Evolutionary conservation across 1,140 invertebrate species (phyloP), one percentile per base, ranked within the genome.

Genomic region (Holcopasites calliopsidis): DNA sequence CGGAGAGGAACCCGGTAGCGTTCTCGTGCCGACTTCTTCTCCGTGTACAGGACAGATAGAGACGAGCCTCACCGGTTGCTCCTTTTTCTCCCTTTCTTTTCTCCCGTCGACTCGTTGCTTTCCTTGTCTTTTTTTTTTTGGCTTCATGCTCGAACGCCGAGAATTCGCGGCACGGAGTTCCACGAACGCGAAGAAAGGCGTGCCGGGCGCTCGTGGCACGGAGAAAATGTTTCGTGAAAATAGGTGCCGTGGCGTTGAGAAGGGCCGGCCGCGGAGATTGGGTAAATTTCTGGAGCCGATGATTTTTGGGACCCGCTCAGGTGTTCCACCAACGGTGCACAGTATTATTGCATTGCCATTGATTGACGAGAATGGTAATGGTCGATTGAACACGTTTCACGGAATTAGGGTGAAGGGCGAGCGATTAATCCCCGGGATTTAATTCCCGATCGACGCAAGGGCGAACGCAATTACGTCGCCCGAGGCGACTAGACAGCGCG

Each of bases 1-100:
- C 38, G 18, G 26, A 23, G 64, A 66, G 64, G 64, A 69, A 71
- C 68, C 71, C 71, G 71, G 71, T 74, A 74, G 71, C 71, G 40
- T 74, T 66, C 66, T 74, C 62, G 50, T 66, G 40, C 62, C 52
- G 58, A 57, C 31, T 33, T n/a, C n/a, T n/a, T n/a, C 35, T 21
- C 18, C 3, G 28, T 49, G 47, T 40, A 26, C 21, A 28, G 61
- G 64, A 42, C 71, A 33, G 60, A 54, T 73, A 33, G 60, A 73
- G 38, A 73, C 35, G 42, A 18, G 62, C 52, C 44, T 66, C 33
- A 26, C 18, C 18, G 60, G 10, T 26, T 31, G 4, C 2, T 44
- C 13, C n/a, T 7, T 28, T 64, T 64, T 38, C 33, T 42, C 13
- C n/a, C 11, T 52, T 40, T 23, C 13, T 23, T n/a, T 33, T 40